Evolutionary conservation across 2,888 invertebrate genomes (phyloP).

Genomic region (Drosophila melanosoma): DNA sequence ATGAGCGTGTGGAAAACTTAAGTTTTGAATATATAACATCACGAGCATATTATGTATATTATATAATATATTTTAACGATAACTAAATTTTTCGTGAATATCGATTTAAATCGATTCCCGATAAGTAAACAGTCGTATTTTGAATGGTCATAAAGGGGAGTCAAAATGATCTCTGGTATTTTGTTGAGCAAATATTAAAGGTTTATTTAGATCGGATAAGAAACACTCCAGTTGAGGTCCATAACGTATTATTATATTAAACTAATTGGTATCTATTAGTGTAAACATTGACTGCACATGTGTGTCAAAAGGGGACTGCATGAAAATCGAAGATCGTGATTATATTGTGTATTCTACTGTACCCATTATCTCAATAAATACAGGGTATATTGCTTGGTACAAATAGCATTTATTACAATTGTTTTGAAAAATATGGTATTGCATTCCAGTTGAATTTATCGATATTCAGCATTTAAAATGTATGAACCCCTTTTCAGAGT

Average conservation of each 20-base stretch:
- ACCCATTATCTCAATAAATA: neutral
- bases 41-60: neutral
- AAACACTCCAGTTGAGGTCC: neutral
- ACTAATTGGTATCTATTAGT: neutral
- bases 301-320: neutral
- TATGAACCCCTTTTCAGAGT: neutral
- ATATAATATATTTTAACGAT: neutral
- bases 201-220: neutral
- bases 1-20: neutral
- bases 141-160: no score
- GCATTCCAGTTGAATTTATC: neutral
- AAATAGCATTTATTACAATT: neutral
- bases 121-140: neutral
- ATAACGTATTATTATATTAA: neutral
- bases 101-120: neutral
- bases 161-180: neutral
- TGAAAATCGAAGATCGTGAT: neutral
- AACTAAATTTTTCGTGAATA: neutral
- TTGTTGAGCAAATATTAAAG: neutral
- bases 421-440: neutral
- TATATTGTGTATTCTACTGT: neutral
- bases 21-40: neutral
- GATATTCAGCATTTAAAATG: slow-evolving; percentile 4
- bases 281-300: neutral
- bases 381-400: neutral